Conservation (phyloP, 2,888 invertebrate genomes). For the Cistogaster globosa region DNA sequence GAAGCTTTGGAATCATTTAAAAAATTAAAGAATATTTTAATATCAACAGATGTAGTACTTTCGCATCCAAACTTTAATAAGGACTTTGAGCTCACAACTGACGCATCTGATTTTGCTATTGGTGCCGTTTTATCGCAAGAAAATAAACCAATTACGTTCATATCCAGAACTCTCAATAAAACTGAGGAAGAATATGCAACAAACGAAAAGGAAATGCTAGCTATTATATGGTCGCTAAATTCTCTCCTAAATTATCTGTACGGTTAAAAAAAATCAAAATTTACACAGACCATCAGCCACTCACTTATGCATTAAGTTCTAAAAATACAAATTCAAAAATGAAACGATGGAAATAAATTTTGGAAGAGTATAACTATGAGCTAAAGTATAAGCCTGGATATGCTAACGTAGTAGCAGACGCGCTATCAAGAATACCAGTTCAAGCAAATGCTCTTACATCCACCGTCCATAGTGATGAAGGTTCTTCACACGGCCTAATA, state of each 20-base stretch:
- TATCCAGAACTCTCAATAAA: background rate
- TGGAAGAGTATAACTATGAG: background rate
- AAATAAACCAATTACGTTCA: background rate
- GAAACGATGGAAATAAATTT: background rate
- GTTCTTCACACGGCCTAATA: background rate
- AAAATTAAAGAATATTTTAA: background rate
- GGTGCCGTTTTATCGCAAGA: background rate
- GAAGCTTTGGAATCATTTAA: background rate
- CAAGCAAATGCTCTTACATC: background rate
- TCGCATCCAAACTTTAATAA: background rate
- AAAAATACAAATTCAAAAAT: background rate
- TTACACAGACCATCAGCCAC: background rate
- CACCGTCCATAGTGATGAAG: too few species aligned
- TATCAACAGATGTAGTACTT: background rate
- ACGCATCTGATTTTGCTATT: background rate
- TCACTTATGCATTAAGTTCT: background rate
- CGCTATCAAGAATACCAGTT: background rate
- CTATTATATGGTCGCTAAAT: background rate
- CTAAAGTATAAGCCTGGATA: background rate
- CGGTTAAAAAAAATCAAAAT: too few species aligned
- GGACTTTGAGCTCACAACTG: background rate
- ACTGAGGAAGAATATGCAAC: background rate
- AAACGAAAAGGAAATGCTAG: background rate
- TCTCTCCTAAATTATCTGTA: background rate
- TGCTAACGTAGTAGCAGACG: slow-evolving; percentile 2